Conservation (phyloP, 1,140 invertebrate genomes). For the Penaeus chinensis region DNA sequence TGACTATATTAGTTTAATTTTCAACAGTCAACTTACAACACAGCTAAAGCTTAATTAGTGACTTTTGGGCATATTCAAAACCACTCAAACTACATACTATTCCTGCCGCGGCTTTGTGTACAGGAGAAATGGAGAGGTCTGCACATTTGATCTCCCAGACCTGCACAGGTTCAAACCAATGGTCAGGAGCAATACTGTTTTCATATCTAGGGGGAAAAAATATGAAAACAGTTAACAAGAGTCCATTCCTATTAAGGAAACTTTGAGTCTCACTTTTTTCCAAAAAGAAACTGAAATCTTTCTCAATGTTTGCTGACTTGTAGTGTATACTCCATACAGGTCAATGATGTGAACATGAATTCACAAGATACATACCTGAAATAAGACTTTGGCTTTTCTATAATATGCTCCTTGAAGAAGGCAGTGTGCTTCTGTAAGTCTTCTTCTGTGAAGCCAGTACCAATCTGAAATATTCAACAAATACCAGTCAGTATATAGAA, state of each 20-base stretch:
- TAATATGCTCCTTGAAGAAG: conserved; percentile 82
- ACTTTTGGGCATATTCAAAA: too few species aligned
- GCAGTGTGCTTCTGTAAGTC: conserved; percentile 76
- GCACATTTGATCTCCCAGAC: conserved; percentile 99
- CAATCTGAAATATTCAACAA: conserved; percentile 78
- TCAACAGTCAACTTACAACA: too few species aligned
- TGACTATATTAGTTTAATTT: background rate
- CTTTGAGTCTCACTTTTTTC: too few species aligned
- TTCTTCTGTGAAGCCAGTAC: conserved; percentile 97
- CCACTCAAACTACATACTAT: conserved; percentile 72
- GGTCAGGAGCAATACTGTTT: conserved; percentile 83
- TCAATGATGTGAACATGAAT: too few species aligned
- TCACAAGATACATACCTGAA: conserved; percentile 77
- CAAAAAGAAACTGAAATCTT: too few species aligned
- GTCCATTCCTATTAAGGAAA: too few species aligned
- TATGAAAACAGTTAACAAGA: background rate
- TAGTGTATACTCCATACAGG: conserved; percentile 33
- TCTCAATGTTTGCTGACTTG: conserved; percentile 40
- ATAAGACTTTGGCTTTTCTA: conserved; percentile 83
- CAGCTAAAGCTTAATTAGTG: too few species aligned
- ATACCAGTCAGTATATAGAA: conserved; percentile 8
- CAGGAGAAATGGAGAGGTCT: conserved; percentile 95
- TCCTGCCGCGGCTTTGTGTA: conserved; percentile 90
- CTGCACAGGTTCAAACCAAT: conserved; percentile 92
- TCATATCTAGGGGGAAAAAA: conserved; percentile 49